phyloP scores from a whole-genome alignment of 2,797 vertebrate species.

The Gallirallus australis region DNA sequence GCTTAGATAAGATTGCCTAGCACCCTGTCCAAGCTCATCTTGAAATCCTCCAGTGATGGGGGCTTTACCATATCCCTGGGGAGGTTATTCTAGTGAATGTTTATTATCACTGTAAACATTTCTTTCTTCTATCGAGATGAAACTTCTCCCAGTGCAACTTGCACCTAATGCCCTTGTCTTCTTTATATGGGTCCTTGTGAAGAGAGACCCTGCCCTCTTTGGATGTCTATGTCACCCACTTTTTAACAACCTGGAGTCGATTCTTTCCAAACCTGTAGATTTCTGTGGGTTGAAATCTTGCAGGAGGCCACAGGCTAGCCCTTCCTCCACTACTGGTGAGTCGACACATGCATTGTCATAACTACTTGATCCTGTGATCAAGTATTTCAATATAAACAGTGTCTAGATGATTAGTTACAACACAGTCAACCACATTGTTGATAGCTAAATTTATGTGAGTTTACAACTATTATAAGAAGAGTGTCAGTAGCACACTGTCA shows the following conservation, averaged over 20 bases:
- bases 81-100: not conserved
- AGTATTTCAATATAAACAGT: not conserved
- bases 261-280: not conserved
- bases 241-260: not conserved
- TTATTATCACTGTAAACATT: not conserved
- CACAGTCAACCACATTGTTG: not conserved
- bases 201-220: not conserved
- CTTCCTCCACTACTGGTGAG: not conserved
- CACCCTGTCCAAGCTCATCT: not conserved
- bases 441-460: not conserved
- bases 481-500: not conserved
- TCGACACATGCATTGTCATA: not conserved
- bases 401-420: not conserved
- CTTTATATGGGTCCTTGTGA: not conserved
- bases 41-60: not conserved
- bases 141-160: no score
- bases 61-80: not conserved
- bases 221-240: not conserved
- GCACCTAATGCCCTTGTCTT: no score
- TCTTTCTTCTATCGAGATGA: not conserved
- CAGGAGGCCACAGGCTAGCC: not conserved
- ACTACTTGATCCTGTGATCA: not conserved
- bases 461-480: not conserved
- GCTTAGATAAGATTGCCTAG: not conserved
- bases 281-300: not conserved